Percentiles rank a stretch among this genome's conserved stretches.
These are phyloP conservation scores for Prosopocoilus inquinatus DNA, from an alignment of 2,888 invertebrate species.

Conservation along the genomic window DNA sequence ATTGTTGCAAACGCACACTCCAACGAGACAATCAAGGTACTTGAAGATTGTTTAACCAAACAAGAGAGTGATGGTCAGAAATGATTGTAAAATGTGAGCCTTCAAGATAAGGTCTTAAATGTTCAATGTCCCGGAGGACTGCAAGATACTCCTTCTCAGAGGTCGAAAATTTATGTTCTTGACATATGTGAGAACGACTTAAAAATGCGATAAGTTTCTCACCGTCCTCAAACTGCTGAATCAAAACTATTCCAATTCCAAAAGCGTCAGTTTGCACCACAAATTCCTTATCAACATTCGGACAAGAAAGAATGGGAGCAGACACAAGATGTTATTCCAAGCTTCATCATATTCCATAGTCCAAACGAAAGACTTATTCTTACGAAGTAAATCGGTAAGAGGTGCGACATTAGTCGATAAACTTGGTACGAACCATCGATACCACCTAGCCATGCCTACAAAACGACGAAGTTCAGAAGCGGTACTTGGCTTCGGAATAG, in stretches of 20 bases:
- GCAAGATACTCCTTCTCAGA: no score
- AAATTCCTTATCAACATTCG: slow-evolving; percentile 26
- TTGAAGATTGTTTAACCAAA: slow-evolving; percentile 10
- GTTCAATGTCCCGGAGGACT: no score
- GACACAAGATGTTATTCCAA: slow-evolving; percentile 17
- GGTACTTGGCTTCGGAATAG: slow-evolving; percentile 29
- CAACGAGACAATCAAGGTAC: slow-evolving; percentile 13
- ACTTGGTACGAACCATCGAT: slow-evolving; percentile 27
- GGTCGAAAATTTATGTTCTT: no score
- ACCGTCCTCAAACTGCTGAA: slow-evolving; percentile 21
- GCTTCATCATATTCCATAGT: slow-evolving; percentile 20
- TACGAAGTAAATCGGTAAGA: slow-evolving; percentile 12
- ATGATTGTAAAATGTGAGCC: slow-evolving; percentile 20
- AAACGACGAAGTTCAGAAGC: slow-evolving; percentile 29
- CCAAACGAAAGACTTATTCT: no score
- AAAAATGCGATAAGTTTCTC: no score
- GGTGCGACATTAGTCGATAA: slow-evolving; percentile 18
- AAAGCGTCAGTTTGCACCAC: slow-evolving; percentile 26
- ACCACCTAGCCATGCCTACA: slow-evolving; percentile 38
- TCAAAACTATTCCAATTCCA: slow-evolving; percentile 24
- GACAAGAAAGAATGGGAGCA: slow-evolving; percentile 27
- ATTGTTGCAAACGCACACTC: slow-evolving; percentile 15
- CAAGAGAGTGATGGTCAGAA: slow-evolving; percentile 13
- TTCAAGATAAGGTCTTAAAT: no score
- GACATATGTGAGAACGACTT: no score